These are phyloP conservation scores for Tupaia tana DNA, from an alignment of 2,113 vertebrate genomes.

Conservation along the genomic window DNA sequence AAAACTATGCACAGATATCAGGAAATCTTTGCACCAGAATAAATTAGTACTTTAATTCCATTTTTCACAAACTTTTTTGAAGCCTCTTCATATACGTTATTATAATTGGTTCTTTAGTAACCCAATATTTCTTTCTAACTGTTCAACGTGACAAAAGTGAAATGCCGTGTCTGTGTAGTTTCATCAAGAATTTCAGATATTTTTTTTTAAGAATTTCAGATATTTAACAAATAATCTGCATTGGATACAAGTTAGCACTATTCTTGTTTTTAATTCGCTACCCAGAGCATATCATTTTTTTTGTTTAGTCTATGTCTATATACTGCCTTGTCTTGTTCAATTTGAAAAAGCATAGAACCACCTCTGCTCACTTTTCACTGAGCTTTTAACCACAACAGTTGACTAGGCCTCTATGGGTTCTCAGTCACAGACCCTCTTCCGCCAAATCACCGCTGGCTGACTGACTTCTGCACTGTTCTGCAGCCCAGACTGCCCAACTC, in stretches of 20 bases:
- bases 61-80: too few relatives aligned
- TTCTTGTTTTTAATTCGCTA: not conserved
- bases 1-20: too few relatives aligned
- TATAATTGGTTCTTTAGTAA: not conserved
- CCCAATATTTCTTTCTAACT: not conserved
- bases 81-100: not conserved
- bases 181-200: not conserved
- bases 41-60: too few relatives aligned
- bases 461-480: not conserved
- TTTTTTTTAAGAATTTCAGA: conserved; percentile 28
- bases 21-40: too few relatives aligned
- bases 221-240: not conserved
- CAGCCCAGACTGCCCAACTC: not conserved
- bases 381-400: not conserved
- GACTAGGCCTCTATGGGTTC: not conserved
- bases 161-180: not conserved
- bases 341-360: not conserved
- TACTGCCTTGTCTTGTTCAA: not conserved
- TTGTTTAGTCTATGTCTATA: not conserved
- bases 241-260: not conserved
- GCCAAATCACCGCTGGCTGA: not conserved
- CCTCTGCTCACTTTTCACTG: not conserved
- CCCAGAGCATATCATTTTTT: not conserved
- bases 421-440: not conserved
- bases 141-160: conserved; percentile 38